Base-by-base conservation (phyloP, 2,888 invertebrate genomes). In the Heliconius ismenius region DNA sequence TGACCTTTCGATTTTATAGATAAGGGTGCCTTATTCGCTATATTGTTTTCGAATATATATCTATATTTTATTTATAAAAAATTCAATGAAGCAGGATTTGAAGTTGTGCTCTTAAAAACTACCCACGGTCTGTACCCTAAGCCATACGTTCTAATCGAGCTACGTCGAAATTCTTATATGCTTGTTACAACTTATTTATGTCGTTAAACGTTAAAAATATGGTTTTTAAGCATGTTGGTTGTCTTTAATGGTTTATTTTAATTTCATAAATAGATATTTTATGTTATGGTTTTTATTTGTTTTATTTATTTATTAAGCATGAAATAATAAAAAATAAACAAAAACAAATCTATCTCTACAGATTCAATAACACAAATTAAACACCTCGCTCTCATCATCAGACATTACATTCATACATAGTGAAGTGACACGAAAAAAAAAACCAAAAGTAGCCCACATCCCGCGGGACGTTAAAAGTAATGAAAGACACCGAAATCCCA, bases 401-500 rank as follows among this genome's bases (percentile, higher is more conserved):
- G n/a, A 26, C 74, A 28, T 64, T 54, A 62, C 43, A 39, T 63
- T 54, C 13, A 28, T 9, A 36, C 21, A 65, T 65, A 69, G 28
- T 32, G 72, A 36, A 39, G 64, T 76, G 72, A 72, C 72, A 32
- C 11, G 72, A n/a, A 64, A 76, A 64, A 63, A 63, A 64, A 36
- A 13, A 36, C n/a, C n/a, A 24, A 65, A 80, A 78, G 69, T 80
- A 75, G 79, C 32, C 65, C 80, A 64, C 73, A 64, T 63, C 80
- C 79, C 76, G 58, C 32, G 79, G 76, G 79, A 77, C 43, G 49
- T 21, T 21, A n/a, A 39, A 43, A 68, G 68, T 76, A 78, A 77
- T 80, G 79, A 79, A 72, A 79, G 74, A 60, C 26, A 69, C 76
- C 77, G 70, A 68, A 76, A 80, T 75, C 75, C 76, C 79, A 65